Base-by-base conservation (phyloP, 2,797 vertebrate genomes). In the Arnoldichthys spilopterus region DNA sequence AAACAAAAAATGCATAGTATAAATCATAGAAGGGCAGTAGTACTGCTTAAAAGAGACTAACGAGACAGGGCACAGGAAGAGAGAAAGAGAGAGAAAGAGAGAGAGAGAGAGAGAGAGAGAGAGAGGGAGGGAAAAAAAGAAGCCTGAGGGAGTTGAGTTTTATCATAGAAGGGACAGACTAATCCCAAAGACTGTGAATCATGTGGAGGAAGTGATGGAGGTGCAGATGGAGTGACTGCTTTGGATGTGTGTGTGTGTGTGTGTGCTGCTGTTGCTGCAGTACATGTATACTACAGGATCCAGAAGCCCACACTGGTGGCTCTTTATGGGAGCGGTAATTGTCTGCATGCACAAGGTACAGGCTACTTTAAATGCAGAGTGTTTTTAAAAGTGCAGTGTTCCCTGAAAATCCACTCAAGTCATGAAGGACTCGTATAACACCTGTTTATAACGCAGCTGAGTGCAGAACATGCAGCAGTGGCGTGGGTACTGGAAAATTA, bases 151-250 rank as follows among this genome's bases (percentile, higher is more conserved):
- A 80, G 68, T 92, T 90, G 91, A 87, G 76, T 87, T 76, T 82
- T 74, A 74, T 68, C 63, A 69, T 47, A 80, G 56, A 70, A 76
- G 53, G 34, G 66, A 92, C 92, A 93, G 92, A 94, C 93, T 94
- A 94, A 95, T 93, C 93, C 93, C 89, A 93, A 86, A 90, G 68
- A 37, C 79, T 79, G 80, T 79, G 78, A 86, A 82, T 85, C 81
- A 64, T 80, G 80, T 84, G 79, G 68, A 79, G 80, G 37, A 81
- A 84, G 82, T 18, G 83, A 79, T 64, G 79, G 49, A 67, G 73
- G 58, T 18, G 64, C 53, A 26, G 34, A 45, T 70, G 67, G 59
- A 73, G 62, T 68, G 77, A 67, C 43, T 28, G 32, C 30, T 49
- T 15, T 70, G 54, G 18, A 59, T 59, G 53, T 69, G 37, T 34